Evolutionary conservation across 1,140 invertebrate genomes (phyloP).

Genomic region (Drosophila kohkoa): DNA sequence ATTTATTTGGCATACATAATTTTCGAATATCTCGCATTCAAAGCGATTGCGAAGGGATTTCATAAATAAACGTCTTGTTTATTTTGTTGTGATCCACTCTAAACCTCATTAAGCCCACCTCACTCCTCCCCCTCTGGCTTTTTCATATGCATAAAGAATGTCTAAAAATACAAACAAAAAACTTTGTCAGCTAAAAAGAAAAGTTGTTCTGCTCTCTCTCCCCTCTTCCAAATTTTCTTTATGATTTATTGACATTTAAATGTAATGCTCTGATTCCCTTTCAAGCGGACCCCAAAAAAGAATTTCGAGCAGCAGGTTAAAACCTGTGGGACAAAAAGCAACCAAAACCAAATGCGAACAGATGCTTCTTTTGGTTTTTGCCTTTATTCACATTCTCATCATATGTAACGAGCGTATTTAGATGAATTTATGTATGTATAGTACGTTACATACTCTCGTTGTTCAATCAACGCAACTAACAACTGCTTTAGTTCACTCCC

Average conservation of each 20-base stretch:
- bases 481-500: slow-evolving; percentile 2
- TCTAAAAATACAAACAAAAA: slow-evolving; percentile 57
- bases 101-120: slow-evolving; percentile 64
- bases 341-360: slow-evolving; percentile 4
- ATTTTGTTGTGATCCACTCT: slow-evolving; percentile 66
- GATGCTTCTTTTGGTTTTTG: neutral
- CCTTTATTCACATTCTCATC: no score
- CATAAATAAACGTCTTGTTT: slow-evolving; percentile 59
- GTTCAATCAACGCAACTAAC: slow-evolving; percentile 46
- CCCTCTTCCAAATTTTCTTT: slow-evolving; percentile 25
- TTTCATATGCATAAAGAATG: slow-evolving; percentile 26
- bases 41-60: slow-evolving; percentile 3
- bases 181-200: slow-evolving; percentile 31
- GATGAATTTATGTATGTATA: no score
- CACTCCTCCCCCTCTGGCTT: neutral
- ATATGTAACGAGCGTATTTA: no score
- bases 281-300: slow-evolving; percentile 1
- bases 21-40: slow-evolving; percentile 1
- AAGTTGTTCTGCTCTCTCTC: slow-evolving; percentile 6
- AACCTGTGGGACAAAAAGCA: slow-evolving; percentile 11
- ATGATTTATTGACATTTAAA: slow-evolving; percentile 81
- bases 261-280: slow-evolving; percentile 40
- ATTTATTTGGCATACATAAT: slow-evolving; percentile 41
- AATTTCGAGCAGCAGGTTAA: neutral
- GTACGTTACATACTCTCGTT: no score